These are phyloP conservation scores for Sylvilagus bachmani DNA, from an alignment of 2,113 vertebrate genomes.

Conservation along the genomic window DNA sequence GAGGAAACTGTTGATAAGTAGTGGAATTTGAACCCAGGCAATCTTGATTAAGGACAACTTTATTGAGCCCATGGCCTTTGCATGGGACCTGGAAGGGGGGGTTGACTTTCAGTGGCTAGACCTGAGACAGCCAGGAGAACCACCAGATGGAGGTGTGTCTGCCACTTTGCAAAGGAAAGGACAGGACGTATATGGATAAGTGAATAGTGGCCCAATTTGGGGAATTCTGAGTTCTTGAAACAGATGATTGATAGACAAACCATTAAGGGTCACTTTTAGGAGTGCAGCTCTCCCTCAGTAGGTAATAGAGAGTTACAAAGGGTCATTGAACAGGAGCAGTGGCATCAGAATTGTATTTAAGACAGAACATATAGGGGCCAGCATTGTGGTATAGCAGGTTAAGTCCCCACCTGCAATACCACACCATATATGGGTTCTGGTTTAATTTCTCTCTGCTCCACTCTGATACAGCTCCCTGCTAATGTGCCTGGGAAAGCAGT, in stretches of 20 bases:
- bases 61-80: background rate
- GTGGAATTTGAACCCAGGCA: background rate
- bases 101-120: background rate
- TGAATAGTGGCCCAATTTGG: background rate
- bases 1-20: background rate
- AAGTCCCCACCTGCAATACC: no score
- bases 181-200: background rate
- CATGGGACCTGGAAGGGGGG: no score
- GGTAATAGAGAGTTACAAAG: background rate
- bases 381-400: no score
- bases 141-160: background rate
- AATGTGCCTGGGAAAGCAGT: no score
- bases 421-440: no score
- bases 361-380: no score
- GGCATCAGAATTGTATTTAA: background rate
- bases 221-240: background rate
- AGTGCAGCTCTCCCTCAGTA: background rate
- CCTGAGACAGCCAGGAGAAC: no score
- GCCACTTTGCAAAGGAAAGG: background rate
- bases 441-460: no score
- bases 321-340: background rate
- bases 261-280: background rate
- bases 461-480: no score
- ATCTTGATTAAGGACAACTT: background rate
- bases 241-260: background rate